Evolutionary conservation across 2,113 vertebrate species (phyloP).

Genomic region (Blennius ocellaris): DNA sequence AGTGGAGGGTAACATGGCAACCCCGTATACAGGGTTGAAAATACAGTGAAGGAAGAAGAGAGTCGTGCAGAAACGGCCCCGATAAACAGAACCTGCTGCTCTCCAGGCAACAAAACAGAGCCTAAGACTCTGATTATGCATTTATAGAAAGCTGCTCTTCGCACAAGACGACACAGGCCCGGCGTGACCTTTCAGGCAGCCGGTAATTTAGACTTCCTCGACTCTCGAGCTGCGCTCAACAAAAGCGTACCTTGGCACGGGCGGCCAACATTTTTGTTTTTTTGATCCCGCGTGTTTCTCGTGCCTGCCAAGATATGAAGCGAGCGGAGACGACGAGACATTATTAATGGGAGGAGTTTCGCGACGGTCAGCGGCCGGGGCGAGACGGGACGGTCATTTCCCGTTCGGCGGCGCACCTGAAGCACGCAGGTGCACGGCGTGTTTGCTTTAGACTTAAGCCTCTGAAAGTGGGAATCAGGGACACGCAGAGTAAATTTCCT

Average conservation of each 20-base stretch:
- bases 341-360: conserved; percentile 14
- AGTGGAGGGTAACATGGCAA: too few species aligned
- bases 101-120: too few species aligned
- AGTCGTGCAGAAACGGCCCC: too few species aligned
- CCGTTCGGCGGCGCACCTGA: conserved; percentile 52
- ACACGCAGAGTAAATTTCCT: conserved; percentile 48
- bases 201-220: background rate
- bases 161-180: background rate
- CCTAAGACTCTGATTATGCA: background rate
- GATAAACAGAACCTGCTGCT: too few species aligned
- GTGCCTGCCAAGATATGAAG: background rate
- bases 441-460: conserved; percentile 36
- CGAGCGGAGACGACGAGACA: conserved; percentile 22
- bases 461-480: conserved; percentile 16
- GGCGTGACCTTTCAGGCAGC: background rate
- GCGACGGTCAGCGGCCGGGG: too few species aligned
- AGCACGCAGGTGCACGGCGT: conserved; percentile 34
- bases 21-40: too few species aligned
- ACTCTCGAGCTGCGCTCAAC: background rate
- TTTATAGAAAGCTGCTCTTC: background rate
- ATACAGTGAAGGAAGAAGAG: too few species aligned
- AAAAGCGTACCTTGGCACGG: background rate
- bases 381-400: too few species aligned
- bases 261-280: background rate
- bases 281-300: background rate